phyloP scores from a whole-genome alignment of 2,113 vertebrate genomes.

The Ceyx margarethae region DNA sequence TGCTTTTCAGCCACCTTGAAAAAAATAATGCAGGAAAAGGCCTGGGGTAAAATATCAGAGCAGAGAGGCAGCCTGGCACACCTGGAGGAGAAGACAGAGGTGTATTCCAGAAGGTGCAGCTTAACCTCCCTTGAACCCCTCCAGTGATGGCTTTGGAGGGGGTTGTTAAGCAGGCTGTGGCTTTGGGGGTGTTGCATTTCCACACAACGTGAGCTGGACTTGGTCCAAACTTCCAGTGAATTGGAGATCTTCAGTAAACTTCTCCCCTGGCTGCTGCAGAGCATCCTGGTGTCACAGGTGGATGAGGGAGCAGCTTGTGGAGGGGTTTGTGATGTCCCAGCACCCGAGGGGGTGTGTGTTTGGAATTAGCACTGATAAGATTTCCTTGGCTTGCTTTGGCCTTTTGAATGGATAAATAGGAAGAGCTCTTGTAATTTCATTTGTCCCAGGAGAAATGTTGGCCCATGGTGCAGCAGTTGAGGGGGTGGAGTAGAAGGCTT shows the following conservation, averaged over 20 bases:
- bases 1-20: neutral
- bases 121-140: neutral
- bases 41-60: neutral
- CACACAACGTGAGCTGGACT: neutral
- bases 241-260: neutral
- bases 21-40: neutral
- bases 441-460: neutral
- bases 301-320: no score
- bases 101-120: neutral
- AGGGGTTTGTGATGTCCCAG: no score
- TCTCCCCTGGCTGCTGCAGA: neutral
- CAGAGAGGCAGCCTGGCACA: neutral
- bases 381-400: neutral
- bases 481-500: neutral
- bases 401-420: neutral
- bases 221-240: neutral
- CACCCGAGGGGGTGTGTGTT: neutral
- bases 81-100: neutral
- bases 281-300: no score
- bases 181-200: neutral
- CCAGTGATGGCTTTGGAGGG: neutral
- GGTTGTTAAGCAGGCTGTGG: rapidly evolving
- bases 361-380: neutral
- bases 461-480: neutral
- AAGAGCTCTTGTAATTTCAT: neutral